Evolutionary conservation across 1,140 invertebrate species (phyloP).

Genomic region (Ips typographus): DNA sequence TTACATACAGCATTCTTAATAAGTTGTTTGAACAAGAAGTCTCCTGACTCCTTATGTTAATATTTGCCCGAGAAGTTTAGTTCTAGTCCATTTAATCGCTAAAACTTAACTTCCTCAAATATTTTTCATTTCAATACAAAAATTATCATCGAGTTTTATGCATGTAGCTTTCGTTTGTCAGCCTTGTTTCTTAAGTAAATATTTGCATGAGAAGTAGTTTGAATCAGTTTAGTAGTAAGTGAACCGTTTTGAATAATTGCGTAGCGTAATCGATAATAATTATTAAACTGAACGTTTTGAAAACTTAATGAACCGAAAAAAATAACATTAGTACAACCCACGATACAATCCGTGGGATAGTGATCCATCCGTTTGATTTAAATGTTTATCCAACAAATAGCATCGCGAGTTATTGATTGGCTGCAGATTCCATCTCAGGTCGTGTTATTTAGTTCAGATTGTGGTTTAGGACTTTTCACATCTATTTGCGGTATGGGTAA

Average conservation of each 20-base stretch:
- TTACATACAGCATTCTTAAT: background rate
- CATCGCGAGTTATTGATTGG: background rate
- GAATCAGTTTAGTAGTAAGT: conserved; percentile 12
- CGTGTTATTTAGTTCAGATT: background rate
- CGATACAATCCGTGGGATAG: conserved; percentile 9
- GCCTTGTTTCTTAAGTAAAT: conserved; percentile 12
- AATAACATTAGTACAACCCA: conserved; percentile 3
- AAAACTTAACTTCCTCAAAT: background rate
- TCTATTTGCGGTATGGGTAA: conserved; percentile 10
- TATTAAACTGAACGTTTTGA: conserved; percentile 25
- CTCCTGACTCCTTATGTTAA: background rate
- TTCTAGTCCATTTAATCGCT: background rate
- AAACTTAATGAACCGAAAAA: conserved; percentile 14
- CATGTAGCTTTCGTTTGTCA: background rate
- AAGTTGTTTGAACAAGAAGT: background rate
- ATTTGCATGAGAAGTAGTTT: conserved; percentile 11
- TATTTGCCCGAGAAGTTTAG: background rate
- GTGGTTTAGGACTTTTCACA: conserved; percentile 20
- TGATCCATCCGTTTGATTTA: conserved; percentile 9
- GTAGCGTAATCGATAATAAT: conserved; percentile 18
- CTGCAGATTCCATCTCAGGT: background rate
- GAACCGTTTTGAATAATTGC: conserved; percentile 5
- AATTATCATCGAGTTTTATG: background rate
- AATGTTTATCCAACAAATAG: conserved; percentile 8
- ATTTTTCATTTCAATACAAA: background rate